A percentile compares a stretch with the other conserved stretches of the same genome.
These are phyloP conservation scores for Mesochorus sp. DNA, from an alignment of 2,888 invertebrate species.

Conservation along the genomic window DNA sequence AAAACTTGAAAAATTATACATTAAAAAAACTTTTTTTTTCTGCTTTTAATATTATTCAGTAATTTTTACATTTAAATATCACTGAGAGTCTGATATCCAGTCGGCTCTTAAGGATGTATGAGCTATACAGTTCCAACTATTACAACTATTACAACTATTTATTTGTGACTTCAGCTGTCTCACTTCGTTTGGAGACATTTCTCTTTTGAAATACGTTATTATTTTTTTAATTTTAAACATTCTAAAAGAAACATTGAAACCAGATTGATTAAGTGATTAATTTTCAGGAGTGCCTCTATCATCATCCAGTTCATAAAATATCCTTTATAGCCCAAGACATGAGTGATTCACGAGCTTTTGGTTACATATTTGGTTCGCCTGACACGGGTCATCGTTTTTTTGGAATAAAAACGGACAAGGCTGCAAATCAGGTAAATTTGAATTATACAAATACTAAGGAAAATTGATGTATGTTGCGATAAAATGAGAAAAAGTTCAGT, in stretches of 20 bases:
- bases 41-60: too few species aligned
- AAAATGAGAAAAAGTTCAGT: neutral
- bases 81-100: too few species aligned
- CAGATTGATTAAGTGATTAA: neutral
- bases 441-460: neutral
- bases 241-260: neutral
- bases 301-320: slow-evolving; percentile 99
- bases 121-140: too few species aligned
- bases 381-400: slow-evolving; percentile 98
- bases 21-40: too few species aligned
- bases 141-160: too few species aligned
- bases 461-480: neutral
- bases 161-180: too few species aligned
- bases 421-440: slow-evolving; percentile 92
- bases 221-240: too few species aligned
- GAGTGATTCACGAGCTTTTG: slow-evolving; percentile 98
- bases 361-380: slow-evolving; percentile 98
- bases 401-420: slow-evolving; percentile 99
- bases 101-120: too few species aligned
- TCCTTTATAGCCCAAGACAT: slow-evolving; percentile 99
- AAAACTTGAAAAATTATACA: too few species aligned
- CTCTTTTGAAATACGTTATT: too few species aligned
- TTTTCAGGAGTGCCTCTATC: slow-evolving; percentile 94
- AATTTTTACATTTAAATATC: too few species aligned
- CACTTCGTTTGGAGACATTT: too few species aligned